phyloP scores from a whole-genome alignment of 1,140 invertebrate species.

The Formica selysi region DNA sequence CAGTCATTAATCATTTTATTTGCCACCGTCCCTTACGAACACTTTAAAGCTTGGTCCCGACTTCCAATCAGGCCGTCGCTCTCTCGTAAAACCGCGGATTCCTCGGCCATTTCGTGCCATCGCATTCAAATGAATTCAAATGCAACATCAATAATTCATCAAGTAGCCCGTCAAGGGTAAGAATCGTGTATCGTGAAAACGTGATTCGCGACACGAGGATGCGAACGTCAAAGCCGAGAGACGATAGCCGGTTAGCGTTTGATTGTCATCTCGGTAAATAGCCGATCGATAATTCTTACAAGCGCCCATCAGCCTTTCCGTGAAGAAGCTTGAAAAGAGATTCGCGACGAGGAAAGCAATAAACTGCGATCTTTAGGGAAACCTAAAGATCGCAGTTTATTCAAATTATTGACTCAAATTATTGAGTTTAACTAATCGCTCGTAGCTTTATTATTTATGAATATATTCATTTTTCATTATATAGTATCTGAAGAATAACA shows the following conservation, averaged over 20 bases:
- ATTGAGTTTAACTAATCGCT: not conserved
- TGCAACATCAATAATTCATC: constrained; percentile 76
- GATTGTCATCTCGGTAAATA: constrained; percentile 2
- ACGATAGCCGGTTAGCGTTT: not conserved
- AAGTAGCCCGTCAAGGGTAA: constrained; percentile 64
- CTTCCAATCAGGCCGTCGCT: not conserved
- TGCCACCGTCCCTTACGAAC: not conserved
- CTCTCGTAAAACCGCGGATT: constrained; percentile 11
- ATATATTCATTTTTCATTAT: not conserved
- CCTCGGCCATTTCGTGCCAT: constrained; percentile 57
- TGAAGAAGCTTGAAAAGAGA: constrained; percentile 3
- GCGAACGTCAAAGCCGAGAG: not conserved
- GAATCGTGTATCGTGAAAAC: constrained; percentile 50
- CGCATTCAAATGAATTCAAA: constrained; percentile 73
- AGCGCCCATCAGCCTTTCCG: not conserved
- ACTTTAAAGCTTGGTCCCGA: not conserved
- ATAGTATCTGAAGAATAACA: too few relatives aligned
- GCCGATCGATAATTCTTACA: constrained; percentile 32
- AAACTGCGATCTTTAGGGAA: not conserved
- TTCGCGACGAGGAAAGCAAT: not conserved
- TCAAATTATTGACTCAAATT: not conserved
- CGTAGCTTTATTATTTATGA: not conserved
- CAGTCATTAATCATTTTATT: not conserved
- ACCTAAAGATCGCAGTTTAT: constrained; percentile 12
- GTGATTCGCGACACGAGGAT: constrained; percentile 57